These are phyloP conservation scores for Lithobates sylvaticus DNA, from an alignment of 2,797 vertebrate species.

Conservation along the genomic window DNA sequence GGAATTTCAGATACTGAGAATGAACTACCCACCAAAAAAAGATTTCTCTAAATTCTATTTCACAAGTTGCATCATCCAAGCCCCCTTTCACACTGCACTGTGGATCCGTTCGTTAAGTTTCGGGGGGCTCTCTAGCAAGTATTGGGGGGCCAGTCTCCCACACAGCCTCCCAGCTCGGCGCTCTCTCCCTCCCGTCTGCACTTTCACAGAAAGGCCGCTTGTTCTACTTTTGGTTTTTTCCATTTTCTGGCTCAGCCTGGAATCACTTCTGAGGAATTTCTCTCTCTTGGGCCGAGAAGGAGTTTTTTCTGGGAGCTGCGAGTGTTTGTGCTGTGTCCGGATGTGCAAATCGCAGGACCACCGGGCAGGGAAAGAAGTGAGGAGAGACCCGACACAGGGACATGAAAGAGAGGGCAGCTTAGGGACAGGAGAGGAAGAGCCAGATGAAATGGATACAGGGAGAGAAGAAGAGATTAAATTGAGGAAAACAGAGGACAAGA, in stretches of 20 bases:
- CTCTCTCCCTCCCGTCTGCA: conserved; percentile 56
- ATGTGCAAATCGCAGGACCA: conserved; percentile 61
- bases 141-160: conserved; percentile 45
- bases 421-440: conserved; percentile 41
- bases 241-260: conserved; percentile 61
- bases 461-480: too few species aligned
- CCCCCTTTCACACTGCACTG: not conserved
- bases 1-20: too few species aligned
- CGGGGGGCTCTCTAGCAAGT: not conserved
- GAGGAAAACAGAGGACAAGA: too few species aligned
- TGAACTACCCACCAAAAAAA: too few species aligned
- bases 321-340: conserved; percentile 56
- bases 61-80: not conserved
- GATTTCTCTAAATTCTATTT: too few species aligned
- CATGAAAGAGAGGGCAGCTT: conserved; percentile 37
- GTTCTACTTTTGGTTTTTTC: conserved; percentile 60
- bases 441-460: too few species aligned
- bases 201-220: conserved; percentile 60
- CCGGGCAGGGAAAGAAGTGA: conserved; percentile 58
- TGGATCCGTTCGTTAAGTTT: not conserved
- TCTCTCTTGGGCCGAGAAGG: conserved; percentile 61
- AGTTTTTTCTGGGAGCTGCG: conserved; percentile 61
- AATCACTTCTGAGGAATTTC: conserved; percentile 61
- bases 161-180: conserved; percentile 22
- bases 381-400: conserved; percentile 40